These are phyloP conservation scores for Clytia hemisphaerica DNA, from an alignment of 30 jellyfish, hydroid and myxozoan genomes.

Conservation along the genomic window DNA sequence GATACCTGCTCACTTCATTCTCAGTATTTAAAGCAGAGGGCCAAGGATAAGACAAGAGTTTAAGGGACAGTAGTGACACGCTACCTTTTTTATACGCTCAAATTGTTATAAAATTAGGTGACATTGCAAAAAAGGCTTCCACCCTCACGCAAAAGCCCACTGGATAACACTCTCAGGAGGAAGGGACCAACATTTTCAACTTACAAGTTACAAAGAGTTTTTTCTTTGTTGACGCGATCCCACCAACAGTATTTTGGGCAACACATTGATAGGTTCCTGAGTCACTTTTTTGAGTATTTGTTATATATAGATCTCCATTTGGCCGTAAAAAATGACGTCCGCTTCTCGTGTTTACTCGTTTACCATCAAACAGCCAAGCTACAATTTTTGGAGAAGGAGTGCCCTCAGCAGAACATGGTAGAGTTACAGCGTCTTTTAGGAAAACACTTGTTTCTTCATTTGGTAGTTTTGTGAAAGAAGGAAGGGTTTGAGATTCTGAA, in stretches of 20 bases:
- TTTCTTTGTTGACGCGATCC: conserved; percentile 58
- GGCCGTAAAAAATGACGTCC: conserved; percentile 22
- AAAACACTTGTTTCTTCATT: conserved; percentile 47
- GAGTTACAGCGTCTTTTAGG: not conserved
- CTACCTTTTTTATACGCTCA: no score
- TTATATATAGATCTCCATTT: conserved; percentile 48
- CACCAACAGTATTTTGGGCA: conserved; percentile 62
- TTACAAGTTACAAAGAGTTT: conserved; percentile 66
- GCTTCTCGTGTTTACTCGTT: conserved; percentile 26
- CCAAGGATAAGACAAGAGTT: no score
- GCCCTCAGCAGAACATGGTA: conserved; percentile 69
- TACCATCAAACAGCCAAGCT: conserved; percentile 50
- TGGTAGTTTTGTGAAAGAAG: conserved; percentile 6
- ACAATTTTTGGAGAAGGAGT: conserved; percentile 55
- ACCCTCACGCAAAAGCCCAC: no score
- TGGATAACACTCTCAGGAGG: no score
- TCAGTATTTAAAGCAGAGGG: no score
- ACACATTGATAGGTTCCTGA: conserved; percentile 83
- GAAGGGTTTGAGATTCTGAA: not conserved
- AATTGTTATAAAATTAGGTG: no score
- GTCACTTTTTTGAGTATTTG: conserved; percentile 34
- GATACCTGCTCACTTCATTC: no score
- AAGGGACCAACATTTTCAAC: conserved; percentile 7
- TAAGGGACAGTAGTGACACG: no score
- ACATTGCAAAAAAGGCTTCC: no score